A percentile compares a stretch with the other conserved stretches of the same genome.
These are phyloP conservation scores for Fabriciana adippe DNA, from an alignment of 2,888 invertebrate species.

Conservation along the genomic window DNA sequence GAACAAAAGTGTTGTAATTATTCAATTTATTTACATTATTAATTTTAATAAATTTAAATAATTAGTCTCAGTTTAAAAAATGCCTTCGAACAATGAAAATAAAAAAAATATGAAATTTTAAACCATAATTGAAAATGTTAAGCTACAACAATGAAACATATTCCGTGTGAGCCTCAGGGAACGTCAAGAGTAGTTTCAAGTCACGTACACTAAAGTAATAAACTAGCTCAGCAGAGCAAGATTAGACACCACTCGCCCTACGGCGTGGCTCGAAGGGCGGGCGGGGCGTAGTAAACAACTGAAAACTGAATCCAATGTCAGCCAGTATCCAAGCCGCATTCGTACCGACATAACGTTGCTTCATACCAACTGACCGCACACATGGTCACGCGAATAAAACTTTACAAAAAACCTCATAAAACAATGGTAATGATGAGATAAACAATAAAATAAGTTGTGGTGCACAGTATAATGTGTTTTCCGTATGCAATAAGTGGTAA, in stretches of 20 bases:
- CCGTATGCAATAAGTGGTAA: conserved; percentile 27
- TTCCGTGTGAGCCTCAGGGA: not conserved
- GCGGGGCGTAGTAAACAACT: conserved; percentile 43
- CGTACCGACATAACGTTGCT: conserved; percentile 23
- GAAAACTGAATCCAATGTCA: conserved; percentile 33
- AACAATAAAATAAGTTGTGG: not conserved
- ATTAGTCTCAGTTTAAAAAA: not conserved
- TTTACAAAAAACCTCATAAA: conserved; percentile 25
- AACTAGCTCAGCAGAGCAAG: conserved; percentile 23
- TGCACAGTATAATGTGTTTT: conserved; percentile 13
- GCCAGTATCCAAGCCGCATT: conserved; percentile 36
- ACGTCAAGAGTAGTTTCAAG: conserved; percentile 18
- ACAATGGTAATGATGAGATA: conserved; percentile 3
- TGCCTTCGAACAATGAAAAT: not conserved
- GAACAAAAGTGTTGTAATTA: no score
- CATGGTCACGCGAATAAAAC: conserved; percentile 34
- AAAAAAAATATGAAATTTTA: not conserved
- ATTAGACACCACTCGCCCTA: conserved; percentile 36
- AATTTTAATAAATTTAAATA: not conserved
- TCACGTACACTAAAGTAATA: conserved; percentile 32
- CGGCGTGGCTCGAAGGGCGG: conserved; percentile 38
- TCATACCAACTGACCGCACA: conserved; percentile 14
- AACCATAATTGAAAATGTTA: not conserved
- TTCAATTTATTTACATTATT: no score
- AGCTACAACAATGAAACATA: not conserved